Base-by-base conservation (phyloP, 2,888 invertebrate species). In the Nymphalis c-album region DNA sequence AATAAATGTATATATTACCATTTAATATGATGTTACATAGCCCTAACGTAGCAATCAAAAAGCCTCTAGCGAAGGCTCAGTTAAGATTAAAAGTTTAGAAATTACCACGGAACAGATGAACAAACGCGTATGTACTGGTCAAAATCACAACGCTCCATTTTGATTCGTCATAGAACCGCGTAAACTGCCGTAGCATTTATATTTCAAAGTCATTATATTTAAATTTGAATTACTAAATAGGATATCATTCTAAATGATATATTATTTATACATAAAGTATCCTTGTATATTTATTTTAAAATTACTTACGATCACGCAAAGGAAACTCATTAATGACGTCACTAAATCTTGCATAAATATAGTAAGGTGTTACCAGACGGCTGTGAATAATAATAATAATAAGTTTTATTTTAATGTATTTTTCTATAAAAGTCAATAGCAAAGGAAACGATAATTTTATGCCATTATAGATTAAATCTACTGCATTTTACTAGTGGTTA, bases 391-490 rank as follows among this genome's bases (percentile, higher is more conserved):
- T 10, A 22, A 13, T 10, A 22, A 22, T 22, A 35, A 18, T 18
- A 57, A 40, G 57, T 40, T 40, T 57, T 57, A n/a, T 57, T 35
- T 40, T 57, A 57, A 31, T 55, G 55, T n/a, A 17, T 55, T 55
- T 55, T 31, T 55, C 13, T 51, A 51, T 55, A 55, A 31, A 55
- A 55, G 31, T 26, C 26, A 55, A 31, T 55, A 55, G 53, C 16
- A 7, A 26, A 22, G 53, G 53, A 55, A 55, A 55, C 31, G n/a
- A n/a, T 8, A 55, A 26, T 31, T 55, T 55, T 31, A 31, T 55
- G 7, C 17, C n/a, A 17, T 17, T 55, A 55, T 17, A 55, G 53
- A 31, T 26, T 17, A 7, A 55, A 17, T 31, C 17, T 55, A 55
- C 7, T 55, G 7, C 22, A 55, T 31, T 55, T 55, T 55, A 31